Evolutionary conservation across 2,113 vertebrate genomes (phyloP), one percentile per base, ranked within the genome.

Genomic region (Gasterosteus aculeatus): DNA sequence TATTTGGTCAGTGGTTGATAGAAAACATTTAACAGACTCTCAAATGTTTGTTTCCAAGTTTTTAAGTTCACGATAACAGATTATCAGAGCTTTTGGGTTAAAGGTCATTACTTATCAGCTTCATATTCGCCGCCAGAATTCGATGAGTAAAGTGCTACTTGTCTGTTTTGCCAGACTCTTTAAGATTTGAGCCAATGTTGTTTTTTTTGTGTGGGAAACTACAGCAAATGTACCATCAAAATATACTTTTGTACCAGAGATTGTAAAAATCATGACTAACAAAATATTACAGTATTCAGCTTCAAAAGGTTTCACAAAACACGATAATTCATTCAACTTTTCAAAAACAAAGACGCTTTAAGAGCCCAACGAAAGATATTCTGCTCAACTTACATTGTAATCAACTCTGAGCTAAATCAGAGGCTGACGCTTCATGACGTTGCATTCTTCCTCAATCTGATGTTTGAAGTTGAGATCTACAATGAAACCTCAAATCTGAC

Each of bases 101-200:
- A 71, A 58, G 62, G 16, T 46, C 10, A 62, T 75, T 26, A 26
- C 22, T 26, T 26, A 26, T 26, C 22, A 26, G 22, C 22, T 26
- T 26, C 22, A 26, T 1, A 26, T 26, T 26, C 22, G 22, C 22
- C 22, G 22, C 22, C 22, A 26, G 22, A 26, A 26, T 26, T 26
- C 22, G 22, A 26, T 26, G 22, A 26, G 26, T 78, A 77, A 88
- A 75, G 14, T 73, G 76, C 64, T 4, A 22, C 26, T 69, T 56
- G 2, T 62, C 47, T 63, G 56, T 39, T 56, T 49, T 26, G 11
- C 12, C 29, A 39, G 31, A 35, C 11, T 61, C 22, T 53, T n/a
- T 41, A 7, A 51, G 7, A 61, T 35, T 46, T 63, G 31, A 69
- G 6, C 29, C 63, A 77, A 63, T 22, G 29, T 26, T 35, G 15